A percentile compares a stretch with the other conserved stretches of the same genome.
These are phyloP conservation scores for Chaetogeoica ovagalla DNA, from an alignment of 2,888 invertebrate genomes.

Conservation along the genomic window DNA sequence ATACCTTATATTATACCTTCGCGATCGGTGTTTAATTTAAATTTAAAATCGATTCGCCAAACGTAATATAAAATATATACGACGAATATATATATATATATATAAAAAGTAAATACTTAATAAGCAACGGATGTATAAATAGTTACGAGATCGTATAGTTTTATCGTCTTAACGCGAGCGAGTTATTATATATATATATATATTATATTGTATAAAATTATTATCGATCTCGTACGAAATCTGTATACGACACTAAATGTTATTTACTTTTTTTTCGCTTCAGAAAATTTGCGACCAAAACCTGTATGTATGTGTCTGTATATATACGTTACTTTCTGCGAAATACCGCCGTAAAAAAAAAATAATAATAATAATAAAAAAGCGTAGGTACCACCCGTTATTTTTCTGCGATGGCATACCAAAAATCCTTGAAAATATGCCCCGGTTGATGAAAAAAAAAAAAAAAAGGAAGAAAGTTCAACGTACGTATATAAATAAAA, in stretches of 20 bases:
- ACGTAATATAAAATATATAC: too few species aligned
- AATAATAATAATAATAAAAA: too few species aligned
- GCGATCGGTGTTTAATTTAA: slow-evolving; percentile 34
- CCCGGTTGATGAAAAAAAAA: slow-evolving; percentile 20
- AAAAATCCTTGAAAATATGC: slow-evolving; percentile 48
- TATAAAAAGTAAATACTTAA: too few species aligned
- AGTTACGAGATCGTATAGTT: neutral
- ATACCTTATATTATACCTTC: slow-evolving; percentile 17
- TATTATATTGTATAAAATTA: neutral
- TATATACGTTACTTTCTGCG: neutral
- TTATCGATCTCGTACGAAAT: neutral
- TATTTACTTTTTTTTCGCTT: neutral
- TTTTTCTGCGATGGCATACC: neutral
- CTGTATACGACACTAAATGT: slow-evolving; percentile 16
- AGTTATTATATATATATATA: neutral
- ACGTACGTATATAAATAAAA: slow-evolving; percentile 39
- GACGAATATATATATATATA: too few species aligned
- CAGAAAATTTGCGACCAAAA: slow-evolving; percentile 1
- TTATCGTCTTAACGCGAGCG: neutral
- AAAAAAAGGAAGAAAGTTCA: slow-evolving; percentile 3
- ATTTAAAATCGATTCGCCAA: too few species aligned
- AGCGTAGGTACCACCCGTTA: neutral
- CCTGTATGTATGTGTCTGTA: too few species aligned
- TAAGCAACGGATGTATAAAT: too few species aligned
- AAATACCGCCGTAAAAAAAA: neutral